These are phyloP conservation scores for Crematogaster levior DNA, from an alignment of 2,888 invertebrate genomes.

Conservation along the genomic window DNA sequence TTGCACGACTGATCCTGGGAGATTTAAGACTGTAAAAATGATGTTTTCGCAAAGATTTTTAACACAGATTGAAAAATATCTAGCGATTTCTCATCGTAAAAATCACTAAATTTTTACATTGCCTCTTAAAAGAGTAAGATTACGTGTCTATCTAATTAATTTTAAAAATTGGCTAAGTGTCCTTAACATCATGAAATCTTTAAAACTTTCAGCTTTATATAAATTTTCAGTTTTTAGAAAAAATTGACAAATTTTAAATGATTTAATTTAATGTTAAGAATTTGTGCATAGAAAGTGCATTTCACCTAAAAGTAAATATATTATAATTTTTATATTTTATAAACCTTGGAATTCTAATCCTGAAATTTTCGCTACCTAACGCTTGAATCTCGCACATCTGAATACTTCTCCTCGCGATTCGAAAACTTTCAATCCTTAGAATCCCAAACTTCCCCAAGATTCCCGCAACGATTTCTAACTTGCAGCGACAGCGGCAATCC, in stretches of 20 bases:
- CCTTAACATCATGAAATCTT: background rate
- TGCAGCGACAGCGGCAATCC: background rate
- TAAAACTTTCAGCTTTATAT: background rate
- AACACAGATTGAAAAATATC: background rate
- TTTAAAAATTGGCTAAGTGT: background rate
- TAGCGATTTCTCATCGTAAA: background rate
- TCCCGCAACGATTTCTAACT: background rate
- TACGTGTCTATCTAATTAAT: background rate
- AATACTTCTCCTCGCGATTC: background rate
- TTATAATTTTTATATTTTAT: background rate
- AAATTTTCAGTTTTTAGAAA: background rate
- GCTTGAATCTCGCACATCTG: background rate
- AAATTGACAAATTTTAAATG: background rate
- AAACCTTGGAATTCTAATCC: background rate
- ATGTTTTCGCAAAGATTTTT: background rate
- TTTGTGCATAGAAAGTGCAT: background rate
- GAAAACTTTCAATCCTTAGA: background rate
- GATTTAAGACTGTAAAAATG: background rate
- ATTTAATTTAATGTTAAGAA: background rate
- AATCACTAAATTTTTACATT: background rate
- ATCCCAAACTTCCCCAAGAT: background rate
- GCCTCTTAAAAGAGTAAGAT: background rate
- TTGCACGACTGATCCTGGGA: slow-evolving; percentile 8
- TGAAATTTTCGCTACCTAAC: background rate
- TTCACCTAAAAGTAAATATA: background rate